phyloP scores from a whole-genome alignment of 2,888 invertebrate species.

The Dorcus hopei region DNA sequence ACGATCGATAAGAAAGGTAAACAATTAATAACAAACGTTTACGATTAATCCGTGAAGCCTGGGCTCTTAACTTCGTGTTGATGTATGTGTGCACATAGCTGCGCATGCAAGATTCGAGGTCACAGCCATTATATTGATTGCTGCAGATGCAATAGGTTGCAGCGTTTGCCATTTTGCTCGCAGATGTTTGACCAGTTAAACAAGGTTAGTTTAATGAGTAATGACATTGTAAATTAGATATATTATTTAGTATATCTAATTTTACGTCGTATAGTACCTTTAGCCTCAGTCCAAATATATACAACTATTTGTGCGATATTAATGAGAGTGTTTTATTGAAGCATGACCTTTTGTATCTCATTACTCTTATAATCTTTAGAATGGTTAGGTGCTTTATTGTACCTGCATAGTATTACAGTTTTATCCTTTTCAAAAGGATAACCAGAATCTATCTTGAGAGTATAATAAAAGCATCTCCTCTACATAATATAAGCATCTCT shows the following conservation, averaged over 20 bases:
- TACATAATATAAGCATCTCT: no score
- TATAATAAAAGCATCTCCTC: no score
- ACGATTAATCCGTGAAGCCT: constrained; percentile 1
- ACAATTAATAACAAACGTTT: constrained; percentile 5
- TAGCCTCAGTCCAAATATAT: no score
- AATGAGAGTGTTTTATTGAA: no score
- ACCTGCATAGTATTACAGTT: no score
- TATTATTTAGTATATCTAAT: background rate
- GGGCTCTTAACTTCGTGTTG: background rate
- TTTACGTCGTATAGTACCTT: no score
- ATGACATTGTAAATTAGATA: background rate
- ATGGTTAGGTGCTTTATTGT: no score
- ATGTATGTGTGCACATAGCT: background rate
- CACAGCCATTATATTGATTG: constrained; percentile 35
- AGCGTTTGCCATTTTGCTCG: constrained; percentile 24
- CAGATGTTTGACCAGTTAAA: constrained; percentile 28
- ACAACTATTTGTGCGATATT: no score
- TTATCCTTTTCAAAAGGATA: no score
- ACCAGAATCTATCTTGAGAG: no score
- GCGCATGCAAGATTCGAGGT: constrained; percentile 30
- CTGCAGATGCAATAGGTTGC: constrained; percentile 33
- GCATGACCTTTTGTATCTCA: no score
- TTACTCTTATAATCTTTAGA: no score
- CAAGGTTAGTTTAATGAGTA: constrained; percentile 19
- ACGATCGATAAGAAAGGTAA: background rate